Evolutionary conservation across 1,140 invertebrate species (phyloP).

Genomic region (Diploscapter pachys): DNA sequence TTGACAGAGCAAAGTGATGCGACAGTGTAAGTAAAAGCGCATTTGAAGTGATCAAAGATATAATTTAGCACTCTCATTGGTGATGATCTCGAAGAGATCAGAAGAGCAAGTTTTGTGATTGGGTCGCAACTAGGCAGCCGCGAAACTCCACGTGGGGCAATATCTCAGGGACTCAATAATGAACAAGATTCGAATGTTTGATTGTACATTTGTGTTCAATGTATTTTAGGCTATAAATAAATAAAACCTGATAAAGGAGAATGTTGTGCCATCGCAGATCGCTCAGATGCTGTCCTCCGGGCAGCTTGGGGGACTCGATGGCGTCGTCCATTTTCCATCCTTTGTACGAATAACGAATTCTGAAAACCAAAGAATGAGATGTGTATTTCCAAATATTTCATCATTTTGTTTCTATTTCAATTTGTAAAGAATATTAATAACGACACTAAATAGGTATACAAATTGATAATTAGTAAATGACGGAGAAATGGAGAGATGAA

Average conservation of each 20-base stretch:
- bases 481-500: no score
- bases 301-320: conserved; percentile 11
- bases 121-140: neutral
- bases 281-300: conserved; percentile 27
- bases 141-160: conserved; percentile 57
- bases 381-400: conserved; percentile 15
- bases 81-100: no score
- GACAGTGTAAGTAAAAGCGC: no score
- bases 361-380: conserved; percentile 1
- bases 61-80: no score
- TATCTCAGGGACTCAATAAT: conserved; percentile 45
- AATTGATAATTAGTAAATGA: no score
- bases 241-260: conserved; percentile 33
- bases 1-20: no score
- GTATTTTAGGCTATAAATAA: neutral
- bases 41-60: no score
- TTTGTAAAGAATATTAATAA: no score
- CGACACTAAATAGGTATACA: no score
- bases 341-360: conserved; percentile 1
- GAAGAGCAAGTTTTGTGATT: no score
- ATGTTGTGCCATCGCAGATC: conserved; percentile 40
- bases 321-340: neutral
- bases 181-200: no score
- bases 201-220: conserved; percentile 1
- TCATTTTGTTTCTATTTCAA: conserved; percentile 15